Conservation (phyloP, 2,113 vertebrate genomes). For the Oncorhynchus tshawytscha region DNA sequence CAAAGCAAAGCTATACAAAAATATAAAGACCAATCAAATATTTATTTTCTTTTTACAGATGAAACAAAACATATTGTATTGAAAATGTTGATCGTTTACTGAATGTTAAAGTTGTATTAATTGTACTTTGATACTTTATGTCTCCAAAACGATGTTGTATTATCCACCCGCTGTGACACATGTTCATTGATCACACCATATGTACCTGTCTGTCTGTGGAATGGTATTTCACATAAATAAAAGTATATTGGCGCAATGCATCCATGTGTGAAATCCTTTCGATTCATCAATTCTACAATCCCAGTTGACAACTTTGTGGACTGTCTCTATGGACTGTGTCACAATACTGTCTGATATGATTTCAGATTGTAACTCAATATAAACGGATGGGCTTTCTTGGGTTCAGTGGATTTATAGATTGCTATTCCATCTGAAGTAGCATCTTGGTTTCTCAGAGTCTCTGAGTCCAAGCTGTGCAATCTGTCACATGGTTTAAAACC, state of each 20-base stretch:
- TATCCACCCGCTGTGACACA: conserved; percentile 35
- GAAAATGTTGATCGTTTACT: conserved; percentile 53
- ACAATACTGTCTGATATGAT: background rate
- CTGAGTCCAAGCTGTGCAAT: conserved; percentile 21
- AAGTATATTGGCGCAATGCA: conserved; percentile 10
- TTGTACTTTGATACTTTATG: conserved; percentile 59
- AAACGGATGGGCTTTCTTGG: conserved; percentile 28
- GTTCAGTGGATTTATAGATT: conserved; percentile 24
- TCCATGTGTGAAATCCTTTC: background rate
- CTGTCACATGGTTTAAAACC: conserved; percentile 22
- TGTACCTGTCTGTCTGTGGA: conserved; percentile 63
- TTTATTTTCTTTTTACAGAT: conserved; percentile 60
- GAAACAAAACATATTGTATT: conserved; percentile 19
- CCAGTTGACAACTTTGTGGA: background rate
- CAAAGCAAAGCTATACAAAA: conserved; percentile 44
- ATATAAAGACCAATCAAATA: conserved; percentile 21
- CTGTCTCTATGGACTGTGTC: background rate
- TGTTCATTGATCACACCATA: conserved; percentile 57
- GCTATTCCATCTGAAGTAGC: conserved; percentile 34
- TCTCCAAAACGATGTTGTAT: conserved; percentile 44
- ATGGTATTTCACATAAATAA: conserved; percentile 70
- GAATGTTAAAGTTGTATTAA: conserved; percentile 54
- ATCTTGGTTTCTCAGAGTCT: conserved; percentile 24
- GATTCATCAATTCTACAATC: background rate
- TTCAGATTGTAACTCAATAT: conserved; percentile 38